These are phyloP conservation scores for Xestoiulus laeticollis DNA, from an alignment of 2,888 invertebrate species.

Conservation along the genomic window DNA sequence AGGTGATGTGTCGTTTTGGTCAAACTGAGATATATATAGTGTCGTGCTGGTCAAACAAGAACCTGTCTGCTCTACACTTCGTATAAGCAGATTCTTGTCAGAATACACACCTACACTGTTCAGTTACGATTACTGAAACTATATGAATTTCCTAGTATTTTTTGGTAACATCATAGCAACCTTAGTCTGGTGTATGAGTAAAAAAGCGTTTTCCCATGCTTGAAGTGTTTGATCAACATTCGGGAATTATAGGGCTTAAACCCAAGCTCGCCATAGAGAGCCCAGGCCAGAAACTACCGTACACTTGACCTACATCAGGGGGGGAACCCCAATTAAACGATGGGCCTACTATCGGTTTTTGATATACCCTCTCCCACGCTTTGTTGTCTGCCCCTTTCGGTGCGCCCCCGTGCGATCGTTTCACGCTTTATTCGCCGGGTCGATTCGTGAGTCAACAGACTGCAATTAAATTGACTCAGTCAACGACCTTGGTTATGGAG, in stretches of 20 bases:
- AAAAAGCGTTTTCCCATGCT: not conserved
- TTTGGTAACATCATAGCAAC: too few species aligned
- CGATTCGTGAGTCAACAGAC: constrained; percentile 51
- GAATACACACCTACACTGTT: too few species aligned
- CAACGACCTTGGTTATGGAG: constrained; percentile 53
- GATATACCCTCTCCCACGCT: not conserved
- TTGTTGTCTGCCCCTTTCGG: not conserved
- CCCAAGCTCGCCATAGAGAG: too few species aligned
- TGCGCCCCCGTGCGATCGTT: constrained; percentile 23
- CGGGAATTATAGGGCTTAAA: not conserved
- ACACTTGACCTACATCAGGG: constrained; percentile 20
- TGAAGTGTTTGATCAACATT: not conserved
- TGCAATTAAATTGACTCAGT: constrained; percentile 52
- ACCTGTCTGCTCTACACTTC: too few species aligned
- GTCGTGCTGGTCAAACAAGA: too few species aligned
- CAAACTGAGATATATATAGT: too few species aligned
- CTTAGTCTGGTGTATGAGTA: too few species aligned
- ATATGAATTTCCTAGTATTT: too few species aligned
- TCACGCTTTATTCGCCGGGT: constrained; percentile 34
- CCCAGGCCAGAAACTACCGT: not conserved
- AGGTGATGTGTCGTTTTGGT: too few species aligned
- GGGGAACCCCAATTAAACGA: not conserved
- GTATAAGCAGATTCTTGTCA: too few species aligned
- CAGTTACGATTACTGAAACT: too few species aligned
- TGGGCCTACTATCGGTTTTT: not conserved